These are phyloP conservation scores for Zaprionus gabonicus DNA, from an alignment of 1,140 invertebrate genomes.

Conservation along the genomic window DNA sequence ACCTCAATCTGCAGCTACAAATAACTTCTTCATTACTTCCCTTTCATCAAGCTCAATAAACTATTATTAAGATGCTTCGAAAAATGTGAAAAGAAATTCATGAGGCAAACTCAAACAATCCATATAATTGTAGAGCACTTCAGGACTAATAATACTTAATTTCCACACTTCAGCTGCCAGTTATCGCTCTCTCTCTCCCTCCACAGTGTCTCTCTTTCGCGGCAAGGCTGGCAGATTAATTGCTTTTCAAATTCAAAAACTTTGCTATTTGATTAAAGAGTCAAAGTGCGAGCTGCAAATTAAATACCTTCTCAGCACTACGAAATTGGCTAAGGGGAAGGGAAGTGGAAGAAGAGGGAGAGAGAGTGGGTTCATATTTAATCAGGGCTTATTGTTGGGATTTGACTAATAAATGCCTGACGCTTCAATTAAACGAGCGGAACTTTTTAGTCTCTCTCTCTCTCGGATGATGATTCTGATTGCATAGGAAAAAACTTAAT, in stretches of 20 bases:
- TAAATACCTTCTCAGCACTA: conserved; percentile 7
- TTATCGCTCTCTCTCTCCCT: neutral
- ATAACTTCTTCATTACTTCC: neutral
- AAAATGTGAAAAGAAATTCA: neutral
- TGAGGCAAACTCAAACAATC: neutral
- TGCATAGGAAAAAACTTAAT: conserved; percentile 44
- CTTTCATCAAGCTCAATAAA: neutral
- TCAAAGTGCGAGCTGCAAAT: neutral
- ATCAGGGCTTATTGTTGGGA: conserved; percentile 52
- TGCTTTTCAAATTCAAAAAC: conserved; percentile 12
- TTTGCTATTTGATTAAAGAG: conserved; percentile 13
- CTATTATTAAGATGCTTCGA: neutral
- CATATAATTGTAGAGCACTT: neutral
- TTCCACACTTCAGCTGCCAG: conserved; percentile 3
- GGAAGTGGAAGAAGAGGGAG: too few relatives aligned
- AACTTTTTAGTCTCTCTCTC: conserved; percentile 26
- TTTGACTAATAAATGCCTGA: conserved; percentile 50
- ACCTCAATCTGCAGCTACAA: neutral
- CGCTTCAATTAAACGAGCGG: conserved; percentile 45
- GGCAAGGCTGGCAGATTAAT: neutral
- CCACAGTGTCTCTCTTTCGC: neutral
- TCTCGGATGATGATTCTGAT: conserved; percentile 28
- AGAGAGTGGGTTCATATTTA: conserved; percentile 36
- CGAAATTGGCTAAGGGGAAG: neutral
- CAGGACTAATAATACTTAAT: conserved; percentile 9